These are phyloP conservation scores for Drosophila willistoni DNA, from an alignment of 1,140 invertebrate genomes.

Conservation along the genomic window DNA sequence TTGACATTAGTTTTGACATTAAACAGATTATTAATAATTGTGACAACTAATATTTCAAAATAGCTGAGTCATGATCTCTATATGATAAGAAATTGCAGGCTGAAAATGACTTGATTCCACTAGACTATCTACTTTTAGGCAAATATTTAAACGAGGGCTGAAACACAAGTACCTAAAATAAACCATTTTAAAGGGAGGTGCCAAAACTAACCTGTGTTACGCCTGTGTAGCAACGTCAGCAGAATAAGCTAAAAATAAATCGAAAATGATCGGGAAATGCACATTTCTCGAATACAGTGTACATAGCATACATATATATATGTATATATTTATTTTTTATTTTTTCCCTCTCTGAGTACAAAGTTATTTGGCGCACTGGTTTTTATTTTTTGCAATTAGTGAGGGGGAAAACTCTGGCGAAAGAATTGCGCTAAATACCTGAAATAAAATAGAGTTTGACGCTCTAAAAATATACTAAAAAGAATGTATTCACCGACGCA, in stretches of 20 bases:
- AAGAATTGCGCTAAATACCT: conserved; percentile 71
- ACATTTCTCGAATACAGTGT: conserved; percentile 45
- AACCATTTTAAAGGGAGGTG: neutral
- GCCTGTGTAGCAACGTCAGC: conserved; percentile 17
- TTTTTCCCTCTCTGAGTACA: conserved; percentile 20
- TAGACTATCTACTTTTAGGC: neutral
- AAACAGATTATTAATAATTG: neutral
- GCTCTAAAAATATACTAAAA: conserved; percentile 41
- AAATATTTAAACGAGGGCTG: too few relatives aligned
- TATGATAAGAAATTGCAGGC: neutral
- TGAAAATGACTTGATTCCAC: neutral
- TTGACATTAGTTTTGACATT: neutral
- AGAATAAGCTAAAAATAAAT: conserved; percentile 26
- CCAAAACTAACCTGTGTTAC: conserved; percentile 5
- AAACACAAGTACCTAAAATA: too few relatives aligned
- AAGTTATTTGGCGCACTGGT: conserved; percentile 67
- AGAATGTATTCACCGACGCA: conserved; percentile 27
- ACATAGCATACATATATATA: conserved; percentile 6
- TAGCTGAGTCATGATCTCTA: neutral
- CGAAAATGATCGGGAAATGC: conserved; percentile 48
- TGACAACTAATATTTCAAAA: neutral
- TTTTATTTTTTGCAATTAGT: conserved; percentile 59
- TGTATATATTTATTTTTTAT: conserved; percentile 15
- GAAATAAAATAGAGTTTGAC: conserved; percentile 49
- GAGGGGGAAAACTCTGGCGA: conserved; percentile 47